Evolutionary conservation across 2,113 vertebrate genomes (phyloP), one percentile per base, ranked within the genome.

Genomic region (Actenoides lindsayi): DNA sequence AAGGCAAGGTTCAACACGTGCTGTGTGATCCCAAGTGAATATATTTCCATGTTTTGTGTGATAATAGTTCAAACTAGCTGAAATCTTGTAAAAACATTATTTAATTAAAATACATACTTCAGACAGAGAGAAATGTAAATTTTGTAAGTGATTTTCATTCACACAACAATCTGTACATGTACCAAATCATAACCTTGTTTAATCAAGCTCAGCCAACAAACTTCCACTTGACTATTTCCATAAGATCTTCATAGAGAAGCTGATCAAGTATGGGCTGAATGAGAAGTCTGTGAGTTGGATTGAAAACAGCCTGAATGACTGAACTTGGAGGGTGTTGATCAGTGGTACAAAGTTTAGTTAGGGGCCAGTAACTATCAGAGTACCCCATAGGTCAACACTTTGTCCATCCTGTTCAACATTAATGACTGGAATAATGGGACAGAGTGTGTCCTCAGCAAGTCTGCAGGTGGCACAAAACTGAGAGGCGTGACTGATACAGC

Each of bases 1-100:
- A 95, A 96, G 51, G 54, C 91, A 90, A 96, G 50, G 48, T 76
- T 94, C 63, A 83, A 93, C 82, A 87, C 30, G 65, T 87, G 57
- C 56, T 84, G 4, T 56, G 39, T 64, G 27, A 10, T 88, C 87
- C 75, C 89, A 44, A 62, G 83, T 95, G 91, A 83, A 59, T 71
- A 28, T 41, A 67, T 90, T 93, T 94, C 94, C 33, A 81, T 93
- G 76, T 78, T 95, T 95, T 83, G 83, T 51, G 17, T n/a, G 83
- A 62, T 57, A 56, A 74, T 78, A 78, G 68, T 54, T 84, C 82
- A 82, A 91, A 86, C 37, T 54, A 85, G 33, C 28, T 90, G 51
- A 95, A 84, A 93, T 54, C 35, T 79, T 90, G 27, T 65, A 42
- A 94, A 87, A 83, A 39, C 2, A 59, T 65, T 78, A 56, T 91